phyloP scores from a whole-genome alignment of 1,140 invertebrate genomes.

The Portunus trituberculatus region DNA sequence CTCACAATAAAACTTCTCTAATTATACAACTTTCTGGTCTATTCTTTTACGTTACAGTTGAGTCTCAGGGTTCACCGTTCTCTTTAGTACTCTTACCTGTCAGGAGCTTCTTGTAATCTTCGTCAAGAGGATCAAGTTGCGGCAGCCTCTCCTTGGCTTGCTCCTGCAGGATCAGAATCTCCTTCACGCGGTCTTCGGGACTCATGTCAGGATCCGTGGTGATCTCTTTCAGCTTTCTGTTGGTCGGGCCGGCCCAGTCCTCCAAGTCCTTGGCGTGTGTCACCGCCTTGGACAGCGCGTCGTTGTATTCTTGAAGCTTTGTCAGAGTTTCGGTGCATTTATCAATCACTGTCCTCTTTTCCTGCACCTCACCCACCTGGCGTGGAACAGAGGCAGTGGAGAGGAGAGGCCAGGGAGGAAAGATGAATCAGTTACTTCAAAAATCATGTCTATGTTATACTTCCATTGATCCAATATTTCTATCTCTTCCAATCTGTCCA shows the following conservation, averaged over 20 bases:
- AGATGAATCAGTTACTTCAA: too few relatives aligned
- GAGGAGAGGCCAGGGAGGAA: neutral
- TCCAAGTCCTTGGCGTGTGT: slow-evolving; percentile 74
- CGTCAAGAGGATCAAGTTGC: slow-evolving; percentile 69
- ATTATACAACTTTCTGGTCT: neutral
- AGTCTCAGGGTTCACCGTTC: neutral
- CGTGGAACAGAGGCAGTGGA: neutral
- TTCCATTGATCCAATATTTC: too few relatives aligned
- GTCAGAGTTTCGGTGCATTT: slow-evolving; percentile 77
- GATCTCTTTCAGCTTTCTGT: slow-evolving; percentile 77
- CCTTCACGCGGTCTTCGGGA: slow-evolving; percentile 78
- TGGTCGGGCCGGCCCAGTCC: slow-evolving; percentile 77
- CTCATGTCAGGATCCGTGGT: slow-evolving; percentile 75
- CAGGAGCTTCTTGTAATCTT: slow-evolving; percentile 70
- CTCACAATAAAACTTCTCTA: slow-evolving; percentile 1
- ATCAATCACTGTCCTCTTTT: slow-evolving; percentile 76
- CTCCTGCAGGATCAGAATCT: slow-evolving; percentile 77
- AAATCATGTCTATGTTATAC: too few relatives aligned
- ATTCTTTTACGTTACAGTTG: neutral
- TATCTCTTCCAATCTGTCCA: too few relatives aligned
- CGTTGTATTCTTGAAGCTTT: slow-evolving; percentile 76
- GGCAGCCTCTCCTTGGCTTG: slow-evolving; percentile 71
- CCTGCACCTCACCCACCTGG: slow-evolving; percentile 76
- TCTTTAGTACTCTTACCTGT: slow-evolving; percentile 60
- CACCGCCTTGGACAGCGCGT: slow-evolving; percentile 74